These are phyloP conservation scores for Drosophila cyrtoloma DNA, from an alignment of 2,888 invertebrate species.

Conservation along the genomic window DNA sequence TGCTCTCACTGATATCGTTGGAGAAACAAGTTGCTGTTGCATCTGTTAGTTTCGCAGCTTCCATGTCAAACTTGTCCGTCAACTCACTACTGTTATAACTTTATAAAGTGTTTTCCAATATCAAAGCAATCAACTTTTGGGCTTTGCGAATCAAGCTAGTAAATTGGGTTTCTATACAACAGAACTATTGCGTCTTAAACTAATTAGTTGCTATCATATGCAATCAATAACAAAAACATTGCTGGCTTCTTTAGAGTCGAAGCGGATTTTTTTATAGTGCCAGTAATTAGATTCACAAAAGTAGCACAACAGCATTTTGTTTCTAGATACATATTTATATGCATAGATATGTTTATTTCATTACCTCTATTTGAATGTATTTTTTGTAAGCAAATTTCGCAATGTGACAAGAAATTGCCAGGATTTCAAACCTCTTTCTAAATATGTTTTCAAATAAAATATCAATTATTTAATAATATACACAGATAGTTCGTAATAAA, in stretches of 20 bases:
- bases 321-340: too few relatives aligned
- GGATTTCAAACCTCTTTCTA: fast-evolving
- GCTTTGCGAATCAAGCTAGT: constrained; percentile 3
- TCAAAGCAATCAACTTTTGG: constrained; percentile 29
- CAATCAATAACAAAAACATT: constrained; percentile 4
- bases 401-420: neutral
- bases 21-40: constrained; percentile 13
- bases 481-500: too few relatives aligned
- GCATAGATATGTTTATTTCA: too few relatives aligned
- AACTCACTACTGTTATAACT: constrained; percentile 24
- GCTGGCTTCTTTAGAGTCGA: neutral
- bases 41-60: constrained; percentile 11
- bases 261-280: too few relatives aligned
- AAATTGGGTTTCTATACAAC: constrained; percentile 22
- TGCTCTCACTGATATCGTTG: constrained; percentile 2
- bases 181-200: neutral
- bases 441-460: neutral
- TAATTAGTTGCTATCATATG: constrained; percentile 6
- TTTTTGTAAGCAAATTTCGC: neutral
- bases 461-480: neutral
- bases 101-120: constrained; percentile 37
- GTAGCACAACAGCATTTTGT: too few relatives aligned
- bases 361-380: too few relatives aligned
- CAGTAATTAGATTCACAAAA: too few relatives aligned
- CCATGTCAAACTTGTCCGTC: constrained; percentile 28